A percentile compares a stretch with the other conserved stretches of the same genome.
phyloP scores from a whole-genome alignment of 2,797 vertebrate genomes.

The Anabas testudineus region DNA sequence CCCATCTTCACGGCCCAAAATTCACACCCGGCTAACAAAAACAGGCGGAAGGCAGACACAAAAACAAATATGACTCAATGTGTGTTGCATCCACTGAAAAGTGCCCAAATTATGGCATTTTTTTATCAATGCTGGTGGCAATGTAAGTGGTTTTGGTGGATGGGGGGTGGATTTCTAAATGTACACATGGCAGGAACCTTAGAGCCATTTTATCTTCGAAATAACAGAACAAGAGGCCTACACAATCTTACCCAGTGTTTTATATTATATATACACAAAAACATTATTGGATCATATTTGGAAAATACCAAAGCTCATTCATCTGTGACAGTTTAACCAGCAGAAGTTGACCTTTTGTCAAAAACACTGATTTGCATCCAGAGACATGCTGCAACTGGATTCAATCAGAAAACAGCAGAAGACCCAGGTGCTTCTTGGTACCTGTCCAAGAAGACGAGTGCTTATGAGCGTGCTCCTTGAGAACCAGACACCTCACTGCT shows the following conservation, averaged over 20 bases:
- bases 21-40: slow-evolving; percentile 74
- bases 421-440: too few species aligned
- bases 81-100: slow-evolving; percentile 61
- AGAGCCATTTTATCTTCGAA: slow-evolving; percentile 50
- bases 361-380: too few species aligned
- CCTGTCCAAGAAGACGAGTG: too few species aligned
- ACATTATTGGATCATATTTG: too few species aligned
- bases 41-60: slow-evolving; percentile 68
- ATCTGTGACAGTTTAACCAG: too few species aligned
- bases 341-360: too few species aligned
- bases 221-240: slow-evolving; percentile 48
- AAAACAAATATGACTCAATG: slow-evolving; percentile 59
- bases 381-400: too few species aligned
- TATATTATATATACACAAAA: too few species aligned
- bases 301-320: too few species aligned
- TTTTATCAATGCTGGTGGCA: slow-evolving; percentile 64
- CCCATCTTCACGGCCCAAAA: slow-evolving; percentile 41
- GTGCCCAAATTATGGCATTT: slow-evolving; percentile 58
- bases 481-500: too few species aligned
- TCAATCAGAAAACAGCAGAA: too few species aligned
- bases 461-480: too few species aligned
- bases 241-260: slow-evolving; percentile 26
- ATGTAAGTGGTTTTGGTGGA: slow-evolving; percentile 6
- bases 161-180: slow-evolving; percentile 57
- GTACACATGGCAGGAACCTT: slow-evolving; percentile 67